These are phyloP conservation scores for Gymnarchus niloticus DNA, from an alignment of 2,113 vertebrate species.

Conservation along the genomic window DNA sequence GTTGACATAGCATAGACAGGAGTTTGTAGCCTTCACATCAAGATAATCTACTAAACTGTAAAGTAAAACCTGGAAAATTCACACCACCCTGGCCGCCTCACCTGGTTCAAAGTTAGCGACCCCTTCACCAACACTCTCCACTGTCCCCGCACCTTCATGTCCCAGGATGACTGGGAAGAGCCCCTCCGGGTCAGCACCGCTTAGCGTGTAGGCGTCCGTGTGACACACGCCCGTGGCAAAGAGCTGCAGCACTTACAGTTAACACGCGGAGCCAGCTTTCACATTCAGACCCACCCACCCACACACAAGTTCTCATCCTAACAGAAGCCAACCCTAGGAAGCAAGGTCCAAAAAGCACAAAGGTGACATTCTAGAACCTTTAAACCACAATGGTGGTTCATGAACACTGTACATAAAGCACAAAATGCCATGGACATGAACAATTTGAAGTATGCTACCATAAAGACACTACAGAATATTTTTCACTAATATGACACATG, in stretches of 20 bases:
- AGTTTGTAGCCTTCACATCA: background rate
- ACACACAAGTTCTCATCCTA: background rate
- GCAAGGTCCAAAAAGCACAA: too few relatives aligned
- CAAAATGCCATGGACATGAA: background rate
- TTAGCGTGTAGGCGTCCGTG: constrained; percentile 72
- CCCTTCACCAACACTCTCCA: constrained; percentile 84
- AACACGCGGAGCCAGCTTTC: background rate
- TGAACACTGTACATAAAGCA: too few relatives aligned
- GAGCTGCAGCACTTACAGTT: constrained; percentile 40
- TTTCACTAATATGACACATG: background rate
- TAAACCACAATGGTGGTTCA: too few relatives aligned
- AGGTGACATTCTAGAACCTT: background rate
- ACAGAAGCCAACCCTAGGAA: background rate
- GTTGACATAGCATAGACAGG: too few relatives aligned
- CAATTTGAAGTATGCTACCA: background rate
- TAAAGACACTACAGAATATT: background rate
- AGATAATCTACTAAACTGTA: background rate
- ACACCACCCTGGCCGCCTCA: constrained; percentile 30
- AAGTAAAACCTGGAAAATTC: too few relatives aligned
- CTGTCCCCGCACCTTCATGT: constrained; percentile 75
- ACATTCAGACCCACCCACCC: background rate
- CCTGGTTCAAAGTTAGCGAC: constrained; percentile 87
- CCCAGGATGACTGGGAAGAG: constrained; percentile 77
- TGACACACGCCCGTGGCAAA: constrained; percentile 79
- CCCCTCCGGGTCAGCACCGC: constrained; percentile 57